These are phyloP conservation scores for Callipepla californica DNA, from an alignment of 2,113 vertebrate genomes.

Conservation along the genomic window DNA sequence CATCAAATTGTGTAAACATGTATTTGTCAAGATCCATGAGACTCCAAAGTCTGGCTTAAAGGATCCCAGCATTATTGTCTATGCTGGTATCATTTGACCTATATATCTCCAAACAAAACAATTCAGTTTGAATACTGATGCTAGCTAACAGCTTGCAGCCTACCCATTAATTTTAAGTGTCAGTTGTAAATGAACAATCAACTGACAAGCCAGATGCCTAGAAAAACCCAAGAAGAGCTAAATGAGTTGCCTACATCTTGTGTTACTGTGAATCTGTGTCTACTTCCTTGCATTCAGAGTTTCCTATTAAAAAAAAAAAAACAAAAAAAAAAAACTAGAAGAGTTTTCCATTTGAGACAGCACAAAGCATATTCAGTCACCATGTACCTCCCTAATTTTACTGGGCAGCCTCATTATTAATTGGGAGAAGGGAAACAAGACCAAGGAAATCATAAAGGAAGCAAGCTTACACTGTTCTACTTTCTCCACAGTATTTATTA, in stretches of 20 bases:
- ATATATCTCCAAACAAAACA: not conserved
- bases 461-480: not conserved
- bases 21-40: not conserved
- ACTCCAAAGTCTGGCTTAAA: not conserved
- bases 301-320: not conserved
- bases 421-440: not conserved
- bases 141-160: not conserved
- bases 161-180: not conserved
- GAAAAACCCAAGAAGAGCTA: not conserved
- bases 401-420: not conserved
- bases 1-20: not conserved
- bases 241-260: not conserved
- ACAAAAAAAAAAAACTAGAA: not conserved
- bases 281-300: not conserved
- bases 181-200: not conserved
- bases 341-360: not conserved
- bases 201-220: not conserved
- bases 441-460: not conserved
- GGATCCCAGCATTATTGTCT: not conserved
- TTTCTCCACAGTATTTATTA: not conserved
- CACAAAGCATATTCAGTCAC: not conserved
- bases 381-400: not conserved
- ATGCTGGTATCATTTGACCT: not conserved
- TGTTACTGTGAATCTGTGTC: rapidly evolving
- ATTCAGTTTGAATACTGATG: not conserved